Percentiles rank a stretch among this genome's conserved stretches.
phyloP scores from a whole-genome alignment of 2,113 vertebrate species.

The Tenebrosternarchus preto region DNA sequence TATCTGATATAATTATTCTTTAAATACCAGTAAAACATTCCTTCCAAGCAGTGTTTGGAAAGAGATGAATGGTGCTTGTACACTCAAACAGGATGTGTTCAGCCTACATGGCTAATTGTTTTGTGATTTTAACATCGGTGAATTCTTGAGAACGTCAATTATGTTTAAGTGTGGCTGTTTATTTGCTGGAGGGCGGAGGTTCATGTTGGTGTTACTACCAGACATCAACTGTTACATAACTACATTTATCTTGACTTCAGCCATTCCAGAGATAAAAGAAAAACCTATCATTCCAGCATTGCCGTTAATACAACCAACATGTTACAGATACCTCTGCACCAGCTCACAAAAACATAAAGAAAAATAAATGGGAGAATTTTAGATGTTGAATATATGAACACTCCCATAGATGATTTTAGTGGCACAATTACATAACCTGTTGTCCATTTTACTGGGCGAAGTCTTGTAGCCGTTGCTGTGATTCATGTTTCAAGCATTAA shows the following conservation, averaged over 20 bases:
- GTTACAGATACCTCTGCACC: neutral
- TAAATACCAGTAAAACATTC: slow-evolving; percentile 12
- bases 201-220: slow-evolving; percentile 25
- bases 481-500: too few species aligned
- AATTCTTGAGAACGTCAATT: slow-evolving; percentile 19
- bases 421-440: too few species aligned
- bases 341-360: neutral
- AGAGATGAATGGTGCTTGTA: neutral
- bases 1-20: slow-evolving; percentile 30
- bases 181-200: slow-evolving; percentile 34
- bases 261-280: slow-evolving; percentile 20
- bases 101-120: slow-evolving; percentile 8
- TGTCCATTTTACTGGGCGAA: too few species aligned
- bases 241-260: slow-evolving; percentile 31
- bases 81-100: neutral
- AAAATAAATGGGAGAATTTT: neutral
- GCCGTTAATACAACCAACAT: slow-evolving; percentile 6
- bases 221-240: slow-evolving; percentile 22
- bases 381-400: neutral
- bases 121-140: slow-evolving; percentile 17
- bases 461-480: too few species aligned
- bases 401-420: too few species aligned
- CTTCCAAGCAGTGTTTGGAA: slow-evolving; percentile 9
- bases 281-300: neutral
- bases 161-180: slow-evolving; percentile 35